Conservation (phyloP, 2,113 vertebrate species). For the Pteronura brasiliensis region DNA sequence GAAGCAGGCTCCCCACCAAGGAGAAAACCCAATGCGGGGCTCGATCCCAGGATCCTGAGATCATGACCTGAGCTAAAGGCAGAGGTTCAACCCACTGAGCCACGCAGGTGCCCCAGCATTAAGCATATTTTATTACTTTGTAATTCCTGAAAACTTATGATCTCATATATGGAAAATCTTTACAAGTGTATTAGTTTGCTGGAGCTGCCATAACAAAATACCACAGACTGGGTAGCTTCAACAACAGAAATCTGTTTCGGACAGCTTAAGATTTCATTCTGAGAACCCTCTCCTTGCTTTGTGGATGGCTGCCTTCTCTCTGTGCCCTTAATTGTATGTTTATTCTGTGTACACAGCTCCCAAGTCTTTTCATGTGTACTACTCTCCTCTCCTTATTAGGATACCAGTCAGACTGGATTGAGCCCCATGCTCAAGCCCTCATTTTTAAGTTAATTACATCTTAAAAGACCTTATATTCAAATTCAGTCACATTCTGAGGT, state of each 20-base stretch:
- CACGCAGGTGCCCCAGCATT: neutral
- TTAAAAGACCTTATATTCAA: neutral
- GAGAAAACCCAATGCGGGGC: too few species aligned
- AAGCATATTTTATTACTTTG: neutral
- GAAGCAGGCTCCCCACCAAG: too few species aligned
- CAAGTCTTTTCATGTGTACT: neutral
- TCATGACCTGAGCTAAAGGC: too few species aligned
- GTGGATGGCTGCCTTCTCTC: neutral
- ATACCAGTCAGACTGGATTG: neutral
- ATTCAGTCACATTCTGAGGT: neutral
- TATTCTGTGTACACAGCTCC: neutral
- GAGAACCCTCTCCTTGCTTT: neutral
- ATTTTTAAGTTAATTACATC: neutral
- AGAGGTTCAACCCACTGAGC: too few species aligned
- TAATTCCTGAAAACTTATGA: neutral
- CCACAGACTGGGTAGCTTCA: neutral
- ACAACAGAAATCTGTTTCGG: neutral
- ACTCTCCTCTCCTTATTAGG: neutral
- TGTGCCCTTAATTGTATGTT: rapidly evolving
- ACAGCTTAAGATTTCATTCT: neutral
- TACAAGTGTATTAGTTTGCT: neutral
- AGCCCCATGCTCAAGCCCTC: rapidly evolving
- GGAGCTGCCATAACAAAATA: neutral
- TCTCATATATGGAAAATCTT: neutral
- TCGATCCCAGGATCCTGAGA: too few species aligned